These are phyloP conservation scores for Smittia sp. DNA, from an alignment of 2,888 invertebrate genomes.

Conservation along the genomic window DNA sequence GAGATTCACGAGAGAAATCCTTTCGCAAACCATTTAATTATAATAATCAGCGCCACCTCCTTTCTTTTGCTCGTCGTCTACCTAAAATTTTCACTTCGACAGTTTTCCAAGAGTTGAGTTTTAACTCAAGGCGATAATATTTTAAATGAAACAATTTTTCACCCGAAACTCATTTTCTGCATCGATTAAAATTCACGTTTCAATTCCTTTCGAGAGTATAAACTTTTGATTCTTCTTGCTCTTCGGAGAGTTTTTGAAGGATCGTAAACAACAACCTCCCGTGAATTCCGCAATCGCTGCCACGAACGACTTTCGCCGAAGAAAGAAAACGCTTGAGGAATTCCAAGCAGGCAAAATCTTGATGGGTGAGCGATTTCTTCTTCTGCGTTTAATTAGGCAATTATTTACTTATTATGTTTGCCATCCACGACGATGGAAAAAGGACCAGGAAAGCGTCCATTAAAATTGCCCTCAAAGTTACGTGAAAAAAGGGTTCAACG, in stretches of 20 bases:
- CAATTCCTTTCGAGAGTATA: neutral
- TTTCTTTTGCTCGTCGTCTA: no score
- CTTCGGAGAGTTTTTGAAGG: neutral
- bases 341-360: neutral
- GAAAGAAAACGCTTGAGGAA: neutral
- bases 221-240: neutral
- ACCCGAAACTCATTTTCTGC: neutral
- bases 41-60: neutral
- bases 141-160: neutral
- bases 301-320: neutral
- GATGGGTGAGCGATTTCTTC: neutral
- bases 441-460: neutral
- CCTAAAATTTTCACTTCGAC: neutral
- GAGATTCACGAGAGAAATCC: conserved; percentile 6
- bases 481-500: no score
- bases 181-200: neutral
- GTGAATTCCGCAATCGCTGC: no score
- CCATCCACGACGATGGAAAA: neutral
- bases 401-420: conserved; percentile 22
- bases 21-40: conserved; percentile 20
- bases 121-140: neutral
- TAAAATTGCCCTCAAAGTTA: no score
- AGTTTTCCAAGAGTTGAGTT: neutral
- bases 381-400: conserved; percentile 22
- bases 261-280: no score